Base-by-base conservation (phyloP, 1,140 invertebrate genomes). In the Eufriesea mexicana region DNA sequence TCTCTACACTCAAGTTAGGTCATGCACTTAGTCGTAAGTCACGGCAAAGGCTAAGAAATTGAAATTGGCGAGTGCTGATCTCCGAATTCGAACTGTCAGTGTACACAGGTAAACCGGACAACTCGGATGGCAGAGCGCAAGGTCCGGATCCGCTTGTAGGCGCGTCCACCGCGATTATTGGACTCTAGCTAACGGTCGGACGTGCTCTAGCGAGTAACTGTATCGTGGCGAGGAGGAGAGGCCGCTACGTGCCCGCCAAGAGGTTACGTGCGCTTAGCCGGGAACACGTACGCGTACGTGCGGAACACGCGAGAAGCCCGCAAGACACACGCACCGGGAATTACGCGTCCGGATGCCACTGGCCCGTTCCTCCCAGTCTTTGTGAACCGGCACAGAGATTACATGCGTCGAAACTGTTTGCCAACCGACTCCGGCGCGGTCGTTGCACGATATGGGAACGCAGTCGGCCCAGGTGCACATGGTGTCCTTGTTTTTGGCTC, bases 141-240 rank as follows among this genome's bases (percentile, higher is more conserved):
- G 57, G 18, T 72, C 57, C 18, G 28, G 18, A 72, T 47, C 70
- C 71, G 70, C 49, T 70, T 64, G 77, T 79, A 87, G 62, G 54
- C 71, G 59, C 76, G 72, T 72, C 68, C 59, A 18, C 73, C 28
- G 25, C 71, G 76, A 86, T 76, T 87, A 84, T 87, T 77, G 85
- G 85, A 76, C 74, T 51, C 76, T 70, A 67, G 67, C 76, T 87
- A 87, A 87, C 86, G 85, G 81, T 86, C 64, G 83, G 74, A 88
- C 86, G 86, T 88, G 86, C 82, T 88, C 73, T 71, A 87, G 73
- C 86, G 70, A 81, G 77, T 88, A 88, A 88, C 86, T 87, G 86
- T 88, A 88, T 84, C 86, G 75, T 20, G 62, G 54, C 71, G 54
- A 62, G 83, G 80, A 76, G 68, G 66, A 71, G 42, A 84, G 83